A percentile compares a stretch with the other conserved stretches of the same genome.
These are phyloP conservation scores for Glareola pratincola DNA, from an alignment of 2,113 vertebrate genomes.

Conservation along the genomic window DNA sequence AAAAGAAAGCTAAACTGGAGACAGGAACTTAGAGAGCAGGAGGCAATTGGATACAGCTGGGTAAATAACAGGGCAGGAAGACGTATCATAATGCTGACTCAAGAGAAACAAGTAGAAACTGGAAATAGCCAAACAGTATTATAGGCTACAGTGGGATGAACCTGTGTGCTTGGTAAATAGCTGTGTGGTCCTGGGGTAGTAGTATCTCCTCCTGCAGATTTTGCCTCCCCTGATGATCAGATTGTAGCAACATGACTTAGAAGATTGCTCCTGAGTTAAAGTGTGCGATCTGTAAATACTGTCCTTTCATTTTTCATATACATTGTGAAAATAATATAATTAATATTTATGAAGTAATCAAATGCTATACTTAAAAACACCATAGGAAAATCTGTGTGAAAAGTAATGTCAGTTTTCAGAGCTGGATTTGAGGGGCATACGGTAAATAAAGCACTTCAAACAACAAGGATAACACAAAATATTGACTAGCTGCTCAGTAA, in stretches of 20 bases:
- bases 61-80: not conserved
- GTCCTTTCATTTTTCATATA: not conserved
- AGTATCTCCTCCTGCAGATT: not conserved
- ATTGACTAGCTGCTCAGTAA: constrained; percentile 30
- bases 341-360: not conserved
- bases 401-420: not conserved
- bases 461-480: constrained; percentile 9
- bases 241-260: not conserved
- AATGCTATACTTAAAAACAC: not conserved
- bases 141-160: not conserved
- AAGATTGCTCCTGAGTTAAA: not conserved
- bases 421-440: not conserved
- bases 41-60: not conserved
- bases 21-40: not conserved
- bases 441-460: constrained; percentile 31
- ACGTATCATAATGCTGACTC: not conserved
- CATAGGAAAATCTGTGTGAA: not conserved
- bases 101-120: not conserved
- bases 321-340: not conserved
- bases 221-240: not conserved
- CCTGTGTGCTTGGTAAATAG: not conserved
- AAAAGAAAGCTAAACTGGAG: not conserved
- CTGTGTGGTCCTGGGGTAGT: not conserved
- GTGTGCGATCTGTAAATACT: not conserved
- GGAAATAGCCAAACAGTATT: not conserved